Percentiles rank a stretch among this genome's conserved stretches.
These are phyloP conservation scores for Helicorthomorpha holstii DNA, from an alignment of 1,140 invertebrate genomes.

Conservation along the genomic window DNA sequence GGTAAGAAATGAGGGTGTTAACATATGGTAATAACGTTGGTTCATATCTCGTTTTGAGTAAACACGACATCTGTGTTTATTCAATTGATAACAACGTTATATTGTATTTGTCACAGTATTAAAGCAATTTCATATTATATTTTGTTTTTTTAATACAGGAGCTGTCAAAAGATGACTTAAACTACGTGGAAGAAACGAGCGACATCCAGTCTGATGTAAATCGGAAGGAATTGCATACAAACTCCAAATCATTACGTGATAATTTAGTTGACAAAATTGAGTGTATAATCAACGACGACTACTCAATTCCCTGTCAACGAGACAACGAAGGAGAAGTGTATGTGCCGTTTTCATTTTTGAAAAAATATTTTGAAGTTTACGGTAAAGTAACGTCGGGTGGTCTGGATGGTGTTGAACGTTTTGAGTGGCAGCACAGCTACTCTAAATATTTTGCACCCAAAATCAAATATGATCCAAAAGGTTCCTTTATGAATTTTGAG, in stretches of 20 bases:
- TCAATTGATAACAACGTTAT: not conserved
- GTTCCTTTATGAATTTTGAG: constrained; percentile 89
- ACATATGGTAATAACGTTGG: not conserved
- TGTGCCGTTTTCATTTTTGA: constrained; percentile 79
- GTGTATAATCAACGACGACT: constrained; percentile 78
- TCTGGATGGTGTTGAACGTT: constrained; percentile 49
- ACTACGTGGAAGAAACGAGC: constrained; percentile 16
- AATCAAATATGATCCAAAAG: constrained; percentile 66
- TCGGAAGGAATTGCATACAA: no score
- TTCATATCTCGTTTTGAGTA: not conserved
- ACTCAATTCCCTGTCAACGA: constrained; percentile 60
- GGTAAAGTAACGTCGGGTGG: constrained; percentile 45
- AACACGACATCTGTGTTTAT: not conserved
- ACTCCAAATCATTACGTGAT: constrained; percentile 1
- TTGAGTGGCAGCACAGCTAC: constrained; percentile 90
- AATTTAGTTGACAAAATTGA: constrained; percentile 58
- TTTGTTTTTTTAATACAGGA: not conserved
- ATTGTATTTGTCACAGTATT: not conserved
- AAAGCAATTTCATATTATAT: not conserved
- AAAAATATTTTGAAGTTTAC: constrained; percentile 83
- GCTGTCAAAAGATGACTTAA: constrained; percentile 6
- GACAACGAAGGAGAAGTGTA: constrained; percentile 72
- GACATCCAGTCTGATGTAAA: no score
- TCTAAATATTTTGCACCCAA: constrained; percentile 78
- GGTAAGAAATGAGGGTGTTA: not conserved